Percentiles rank a stretch among this genome's conserved stretches.
These are phyloP conservation scores for Drosophila ustulata DNA, from an alignment of 2,888 invertebrate genomes.

Conservation along the genomic window DNA sequence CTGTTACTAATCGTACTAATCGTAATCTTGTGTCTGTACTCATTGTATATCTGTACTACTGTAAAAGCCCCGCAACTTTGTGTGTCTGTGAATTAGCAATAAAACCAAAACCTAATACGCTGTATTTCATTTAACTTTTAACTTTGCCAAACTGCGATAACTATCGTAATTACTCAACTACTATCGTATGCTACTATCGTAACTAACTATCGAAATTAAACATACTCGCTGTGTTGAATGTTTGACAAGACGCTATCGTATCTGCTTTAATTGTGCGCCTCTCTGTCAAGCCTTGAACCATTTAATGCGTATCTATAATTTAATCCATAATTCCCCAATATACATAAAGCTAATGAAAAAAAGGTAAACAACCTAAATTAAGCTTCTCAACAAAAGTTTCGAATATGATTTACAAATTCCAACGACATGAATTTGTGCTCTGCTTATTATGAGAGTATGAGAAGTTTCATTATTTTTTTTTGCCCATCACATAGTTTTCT, in stretches of 20 bases:
- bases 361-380: conserved; percentile 43
- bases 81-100: conserved; percentile 79
- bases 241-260: conserved; percentile 38
- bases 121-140: conserved; percentile 65
- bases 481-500: conserved; percentile 24
- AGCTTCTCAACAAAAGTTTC: conserved; percentile 27
- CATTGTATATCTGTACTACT: conserved; percentile 68
- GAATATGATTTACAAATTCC: conserved; percentile 7
- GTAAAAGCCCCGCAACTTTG: conserved; percentile 66
- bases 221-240: conserved; percentile 19
- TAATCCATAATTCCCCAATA: conserved; percentile 9
- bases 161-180: conserved; percentile 9
- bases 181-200: conserved; percentile 15
- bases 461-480: conserved; percentile 5
- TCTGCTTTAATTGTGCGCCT: conserved; percentile 25
- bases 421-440: conserved; percentile 25
- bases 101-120: conserved; percentile 67
- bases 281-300: conserved; percentile 52
- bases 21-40: conserved; percentile 59
- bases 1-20: conserved; percentile 42
- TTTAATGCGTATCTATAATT: conserved; percentile 11
- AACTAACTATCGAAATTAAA: conserved; percentile 15
- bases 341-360: conserved; percentile 24
- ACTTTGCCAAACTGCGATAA: conserved; percentile 28
- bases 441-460: conserved; percentile 24